A percentile compares a stretch with the other conserved stretches of the same genome.
Evolutionary conservation across 2,797 vertebrate genomes (phyloP).

Genomic region (Iguana delicatissima): DNA sequence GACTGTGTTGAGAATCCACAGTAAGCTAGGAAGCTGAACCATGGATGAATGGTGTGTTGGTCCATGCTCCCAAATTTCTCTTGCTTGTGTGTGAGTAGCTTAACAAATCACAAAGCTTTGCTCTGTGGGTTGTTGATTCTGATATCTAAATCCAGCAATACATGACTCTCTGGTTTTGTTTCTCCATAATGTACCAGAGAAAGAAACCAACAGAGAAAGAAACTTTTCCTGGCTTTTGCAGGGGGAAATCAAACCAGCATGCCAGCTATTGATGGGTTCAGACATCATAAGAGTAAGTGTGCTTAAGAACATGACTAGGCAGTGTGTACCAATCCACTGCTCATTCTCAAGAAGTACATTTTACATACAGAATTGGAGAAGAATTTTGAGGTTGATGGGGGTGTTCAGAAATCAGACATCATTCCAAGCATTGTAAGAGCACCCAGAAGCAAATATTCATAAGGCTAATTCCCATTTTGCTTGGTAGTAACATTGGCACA

Average conservation of each 20-base stretch:
- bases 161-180: background rate
- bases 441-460: background rate
- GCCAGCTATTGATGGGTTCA: too few relatives aligned
- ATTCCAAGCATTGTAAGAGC: background rate
- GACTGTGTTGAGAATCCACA: background rate
- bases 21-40: background rate
- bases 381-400: background rate
- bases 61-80: background rate
- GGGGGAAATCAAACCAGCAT: too few relatives aligned
- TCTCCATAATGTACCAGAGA: background rate
- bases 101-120: background rate
- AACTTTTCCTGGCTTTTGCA: too few relatives aligned
- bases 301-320: too few relatives aligned
- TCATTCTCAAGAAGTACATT: background rate
- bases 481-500: background rate
- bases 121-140: background rate
- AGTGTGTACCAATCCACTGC: background rate
- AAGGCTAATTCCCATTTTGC: background rate
- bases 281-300: too few relatives aligned
- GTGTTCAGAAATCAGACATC: background rate
- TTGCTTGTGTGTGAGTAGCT: background rate
- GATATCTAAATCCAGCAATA: background rate
- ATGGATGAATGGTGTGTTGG: background rate
- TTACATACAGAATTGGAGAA: background rate
- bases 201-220: background rate